Conservation (phyloP, 2,888 invertebrate species). For the Pseudeuparius sepicola region DNA sequence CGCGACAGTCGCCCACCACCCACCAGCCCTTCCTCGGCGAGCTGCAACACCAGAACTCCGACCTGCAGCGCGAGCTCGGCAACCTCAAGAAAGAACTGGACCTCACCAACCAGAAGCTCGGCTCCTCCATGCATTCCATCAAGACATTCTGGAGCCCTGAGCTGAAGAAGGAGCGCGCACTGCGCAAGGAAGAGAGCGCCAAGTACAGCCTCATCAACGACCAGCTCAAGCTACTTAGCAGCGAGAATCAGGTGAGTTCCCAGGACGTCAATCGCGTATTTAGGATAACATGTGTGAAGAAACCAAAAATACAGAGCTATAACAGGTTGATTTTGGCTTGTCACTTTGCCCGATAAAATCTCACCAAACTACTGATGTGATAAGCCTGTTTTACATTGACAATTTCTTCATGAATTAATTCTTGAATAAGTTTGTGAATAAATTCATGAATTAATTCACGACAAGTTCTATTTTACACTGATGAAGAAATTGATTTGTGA, state of each 20-base stretch:
- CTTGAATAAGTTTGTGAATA: no score
- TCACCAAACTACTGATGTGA: no score
- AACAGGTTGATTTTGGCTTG: no score
- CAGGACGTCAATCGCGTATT: background rate
- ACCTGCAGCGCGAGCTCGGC: slow-evolving; percentile 80
- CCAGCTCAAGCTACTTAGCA: slow-evolving; percentile 90
- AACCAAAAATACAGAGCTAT: no score
- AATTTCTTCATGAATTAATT: no score
- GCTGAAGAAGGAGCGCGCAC: slow-evolving; percentile 92
- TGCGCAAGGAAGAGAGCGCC: slow-evolving; percentile 95
- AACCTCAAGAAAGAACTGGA: slow-evolving; percentile 76
- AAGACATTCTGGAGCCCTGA: slow-evolving; percentile 99
- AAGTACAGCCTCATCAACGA: slow-evolving; percentile 95
- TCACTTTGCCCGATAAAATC: no score
- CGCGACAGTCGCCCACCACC: slow-evolving; percentile 62
- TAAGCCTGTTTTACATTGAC: no score
- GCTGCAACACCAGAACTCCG: slow-evolving; percentile 87
- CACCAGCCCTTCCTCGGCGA: slow-evolving; percentile 59
- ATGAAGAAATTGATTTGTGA: no score
- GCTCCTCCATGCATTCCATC: slow-evolving; percentile 98
- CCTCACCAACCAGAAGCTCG: slow-evolving; percentile 93
- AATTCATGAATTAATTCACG: no score
- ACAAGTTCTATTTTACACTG: no score
- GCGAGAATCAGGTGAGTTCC: slow-evolving; percentile 84
- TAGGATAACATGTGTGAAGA: no score